Evolutionary conservation across 2,888 invertebrate genomes (phyloP).

Genomic region (Agrotis puta): DNA sequence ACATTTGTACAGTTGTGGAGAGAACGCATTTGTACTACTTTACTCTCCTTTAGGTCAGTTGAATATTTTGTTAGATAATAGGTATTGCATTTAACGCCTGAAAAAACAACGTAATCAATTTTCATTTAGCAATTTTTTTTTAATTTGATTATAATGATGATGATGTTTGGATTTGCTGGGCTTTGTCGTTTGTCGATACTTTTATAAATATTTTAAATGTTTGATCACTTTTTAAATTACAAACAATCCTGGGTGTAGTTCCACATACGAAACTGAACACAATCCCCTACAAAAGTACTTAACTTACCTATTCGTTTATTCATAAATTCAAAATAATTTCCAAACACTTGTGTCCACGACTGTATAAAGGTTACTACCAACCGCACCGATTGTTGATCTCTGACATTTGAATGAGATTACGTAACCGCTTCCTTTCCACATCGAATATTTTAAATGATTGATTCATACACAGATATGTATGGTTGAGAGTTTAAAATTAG

Average conservation of each 20-base stretch:
- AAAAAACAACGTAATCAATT: neutral
- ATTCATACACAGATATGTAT: constrained; percentile 53
- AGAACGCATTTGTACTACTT: constrained; percentile 1
- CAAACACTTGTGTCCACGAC: constrained; percentile 42
- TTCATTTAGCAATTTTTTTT: no score
- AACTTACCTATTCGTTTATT: neutral
- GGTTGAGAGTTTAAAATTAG: constrained; percentile 32
- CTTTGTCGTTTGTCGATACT: no score
- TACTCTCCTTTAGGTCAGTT: neutral
- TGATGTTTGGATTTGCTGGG: no score
- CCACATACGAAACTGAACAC: neutral
- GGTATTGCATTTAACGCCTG: neutral
- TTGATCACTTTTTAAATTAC: no score
- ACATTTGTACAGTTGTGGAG: constrained; percentile 63
- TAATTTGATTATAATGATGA: no score
- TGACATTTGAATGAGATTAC: constrained; percentile 74
- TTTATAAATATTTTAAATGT: no score
- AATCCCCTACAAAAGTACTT: neutral
- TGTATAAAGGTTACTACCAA: constrained; percentile 62
- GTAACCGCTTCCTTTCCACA: constrained; percentile 68
- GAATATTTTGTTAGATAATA: neutral
- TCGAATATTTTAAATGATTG: constrained; percentile 65
- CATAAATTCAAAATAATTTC: neutral
- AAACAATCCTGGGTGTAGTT: neutral
- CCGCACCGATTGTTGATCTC: constrained; percentile 70